Percentiles rank a stretch among this genome's conserved stretches.
phyloP scores from a whole-genome alignment of 1,140 invertebrate species.

The Euura saliciscinereae region DNA sequence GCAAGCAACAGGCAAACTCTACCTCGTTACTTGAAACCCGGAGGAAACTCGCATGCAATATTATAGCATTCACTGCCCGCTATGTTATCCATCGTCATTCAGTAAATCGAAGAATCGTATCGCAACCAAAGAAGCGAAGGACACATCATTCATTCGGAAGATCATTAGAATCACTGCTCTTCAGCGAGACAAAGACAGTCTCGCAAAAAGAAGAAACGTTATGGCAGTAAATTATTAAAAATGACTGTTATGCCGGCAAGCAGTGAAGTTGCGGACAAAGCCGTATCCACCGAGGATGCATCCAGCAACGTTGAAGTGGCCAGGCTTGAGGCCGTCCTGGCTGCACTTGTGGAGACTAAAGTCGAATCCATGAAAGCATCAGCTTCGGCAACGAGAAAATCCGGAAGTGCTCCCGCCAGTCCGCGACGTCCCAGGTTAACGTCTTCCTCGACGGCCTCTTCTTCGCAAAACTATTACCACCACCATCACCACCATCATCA shows the following conservation, averaged over 20 bases:
- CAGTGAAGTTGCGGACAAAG: constrained; percentile 69
- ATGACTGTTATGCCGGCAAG: constrained; percentile 58
- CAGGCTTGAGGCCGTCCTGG: constrained; percentile 68
- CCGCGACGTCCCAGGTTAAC: constrained; percentile 48
- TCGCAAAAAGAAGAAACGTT: background rate
- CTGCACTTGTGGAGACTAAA: constrained; percentile 70
- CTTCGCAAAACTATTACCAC: constrained; percentile 46
- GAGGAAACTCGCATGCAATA: too few relatives aligned
- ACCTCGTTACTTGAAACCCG: background rate
- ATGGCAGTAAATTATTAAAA: background rate
- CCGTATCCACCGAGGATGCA: constrained; percentile 71
- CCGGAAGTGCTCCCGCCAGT: constrained; percentile 49
- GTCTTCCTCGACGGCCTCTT: constrained; percentile 53
- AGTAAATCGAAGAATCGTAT: too few relatives aligned
- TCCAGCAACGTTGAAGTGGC: constrained; percentile 59
- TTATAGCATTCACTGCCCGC: too few relatives aligned
- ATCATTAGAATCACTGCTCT: too few relatives aligned
- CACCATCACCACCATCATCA: constrained; percentile 37
- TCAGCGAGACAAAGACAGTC: background rate
- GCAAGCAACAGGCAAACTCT: background rate
- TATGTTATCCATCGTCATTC: too few relatives aligned
- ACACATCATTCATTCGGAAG: too few relatives aligned
- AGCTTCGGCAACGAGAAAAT: constrained; percentile 38
- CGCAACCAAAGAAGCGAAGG: background rate
- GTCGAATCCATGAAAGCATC: constrained; percentile 57